Base-by-base conservation (phyloP, 1,140 invertebrate species). In the Bombus polaris region DNA sequence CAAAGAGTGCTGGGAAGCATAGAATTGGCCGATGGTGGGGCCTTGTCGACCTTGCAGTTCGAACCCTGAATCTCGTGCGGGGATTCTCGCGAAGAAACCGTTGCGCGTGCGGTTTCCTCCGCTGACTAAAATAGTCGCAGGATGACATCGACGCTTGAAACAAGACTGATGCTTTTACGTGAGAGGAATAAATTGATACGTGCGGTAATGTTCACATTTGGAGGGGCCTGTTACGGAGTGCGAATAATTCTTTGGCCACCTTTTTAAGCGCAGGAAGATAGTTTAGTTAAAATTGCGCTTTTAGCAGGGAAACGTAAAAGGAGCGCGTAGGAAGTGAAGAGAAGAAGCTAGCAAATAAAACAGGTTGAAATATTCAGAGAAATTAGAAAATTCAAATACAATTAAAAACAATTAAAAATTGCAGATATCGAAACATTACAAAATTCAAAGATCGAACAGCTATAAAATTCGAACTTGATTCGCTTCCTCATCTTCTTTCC, bases 41-140 rank as follows among this genome's bases (percentile, higher is more conserved):
- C 18, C 83, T 79, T 28, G 92, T 93, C 88, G 92, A 91, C 93
- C 93, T 94, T 93, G 93, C 86, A 74, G 85, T 71, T 84, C 82
- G 86, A 78, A 82, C 59, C 74, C 74, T n/a, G 74, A 42, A 59
- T 70, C 72, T 88, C 81, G 39, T 37, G 28, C 68, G 13, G 32
- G 53, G 1, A 72, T 76, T 25, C 62, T 37, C 47, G 25, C 39
- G 77, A 53, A 18, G 66, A 84, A 80, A 72, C 57, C n/a, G 22
- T 44, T 53, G 39, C 32, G 25, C 47, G 75, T 37, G 28, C n/a
- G n/a, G n/a, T 78, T 78, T 77, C 35, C 57, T 83, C 28, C 8
- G n/a, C 9, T 12, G 25, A 22, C 25, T 42, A 13, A 65, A 35
- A n/a, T n/a, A 62, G 15, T 42, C 57, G 22, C 18, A 18, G 37